phyloP scores from a whole-genome alignment of 2,888 invertebrate genomes.

The Argyresthia goedartella region DNA sequence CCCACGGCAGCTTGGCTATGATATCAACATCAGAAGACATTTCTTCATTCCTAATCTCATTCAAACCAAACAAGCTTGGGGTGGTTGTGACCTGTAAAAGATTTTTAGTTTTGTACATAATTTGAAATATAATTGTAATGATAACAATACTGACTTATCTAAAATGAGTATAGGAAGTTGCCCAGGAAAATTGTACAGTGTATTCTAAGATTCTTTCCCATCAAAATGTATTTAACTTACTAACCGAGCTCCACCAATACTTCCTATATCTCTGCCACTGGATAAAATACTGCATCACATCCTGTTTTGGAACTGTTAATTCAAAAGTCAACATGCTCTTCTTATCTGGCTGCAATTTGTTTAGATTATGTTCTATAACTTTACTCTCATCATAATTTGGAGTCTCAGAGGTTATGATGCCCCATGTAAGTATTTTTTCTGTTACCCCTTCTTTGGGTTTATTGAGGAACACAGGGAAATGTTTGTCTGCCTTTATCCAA shows the following conservation, averaged over 20 bases:
- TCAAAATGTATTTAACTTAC: conserved; percentile 18
- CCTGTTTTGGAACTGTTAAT: conserved; percentile 50
- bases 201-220: neutral
- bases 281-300: conserved; percentile 76
- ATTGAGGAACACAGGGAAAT: conserved; percentile 34
- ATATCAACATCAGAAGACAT: conserved; percentile 70
- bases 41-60: conserved; percentile 65
- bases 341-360: conserved; percentile 17
- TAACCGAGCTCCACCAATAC: conserved; percentile 88
- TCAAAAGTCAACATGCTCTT: conserved; percentile 38
- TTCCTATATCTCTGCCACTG: conserved; percentile 83
- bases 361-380: conserved; percentile 19
- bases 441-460: conserved; percentile 12
- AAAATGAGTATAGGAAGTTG: neutral
- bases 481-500: conserved; percentile 33
- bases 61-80: conserved; percentile 77
- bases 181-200: neutral
- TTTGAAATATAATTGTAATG: neutral
- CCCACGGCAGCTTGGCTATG: conserved; percentile 74
- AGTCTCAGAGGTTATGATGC: conserved; percentile 22
- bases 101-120: neutral
- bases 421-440: conserved; percentile 22
- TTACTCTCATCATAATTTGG: conserved; percentile 17
- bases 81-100: conserved; percentile 72
- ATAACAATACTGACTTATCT: neutral